Evolutionary conservation across 2,113 vertebrate species (phyloP), one percentile per base, ranked within the genome.

Genomic region (Prochilodus magdalenae): DNA sequence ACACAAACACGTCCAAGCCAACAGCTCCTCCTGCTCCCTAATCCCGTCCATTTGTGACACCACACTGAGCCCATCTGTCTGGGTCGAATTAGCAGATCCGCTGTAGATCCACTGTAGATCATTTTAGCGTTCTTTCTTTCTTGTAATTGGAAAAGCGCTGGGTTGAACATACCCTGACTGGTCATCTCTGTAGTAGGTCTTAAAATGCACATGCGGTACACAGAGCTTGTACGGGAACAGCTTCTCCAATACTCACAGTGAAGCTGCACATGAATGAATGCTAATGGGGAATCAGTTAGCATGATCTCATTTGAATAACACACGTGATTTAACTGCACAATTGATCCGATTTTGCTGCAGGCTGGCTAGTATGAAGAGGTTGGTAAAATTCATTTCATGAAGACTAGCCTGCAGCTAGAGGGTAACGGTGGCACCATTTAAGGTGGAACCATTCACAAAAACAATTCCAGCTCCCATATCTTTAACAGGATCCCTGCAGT

Each of bases 31-130:
- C 57, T 67, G 72, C 14, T 66, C 49, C 44, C 70, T 1, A 18
- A 69, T 59, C n/a, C 16, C 8, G 1, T 60, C 57, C 57, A 60
- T 60, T 60, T 60, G 57, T 60, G 57, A 60, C 57, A 60, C 73
- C 26, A 69, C 53, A 44, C 73, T 69, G 49, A 82, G 75, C 65
- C 62, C 72, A 82, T 69, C 73, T 82, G 63, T 40, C 53, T 26
- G 65, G 36, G 36, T 27, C 3, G 10, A 15, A 16, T 63, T 3
- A 63, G 62, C n/a, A 26, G 5, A 14, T 5, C 57, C 20, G 10
- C 24, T 27, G 27, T 20, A 26, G 5, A 14, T 5, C 57, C 20
- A 16, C 24, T 27, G 27, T 7, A 63, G 36, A 18, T 13, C 11
- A 63, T 30, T 27, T 3, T 29, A 22, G 57, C 24, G 0, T 3